phyloP scores from a whole-genome alignment of 2,113 vertebrate species.

The Microcebus murinus region DNA sequence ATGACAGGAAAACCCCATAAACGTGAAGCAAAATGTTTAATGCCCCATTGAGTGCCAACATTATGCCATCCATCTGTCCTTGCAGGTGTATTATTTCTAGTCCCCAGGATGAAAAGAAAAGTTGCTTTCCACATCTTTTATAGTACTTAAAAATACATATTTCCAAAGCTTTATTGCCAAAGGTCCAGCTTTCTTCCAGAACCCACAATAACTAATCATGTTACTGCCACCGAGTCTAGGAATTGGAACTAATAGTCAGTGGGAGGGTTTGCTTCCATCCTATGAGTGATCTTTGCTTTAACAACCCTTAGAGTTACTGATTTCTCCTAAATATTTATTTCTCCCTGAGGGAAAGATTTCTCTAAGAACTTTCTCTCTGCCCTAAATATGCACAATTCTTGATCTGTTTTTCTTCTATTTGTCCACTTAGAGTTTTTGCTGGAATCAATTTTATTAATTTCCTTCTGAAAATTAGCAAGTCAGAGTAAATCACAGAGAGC shows the following conservation, averaged over 20 bases:
- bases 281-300: conserved; percentile 77
- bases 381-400: conserved; percentile 70
- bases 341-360: conserved; percentile 76
- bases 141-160: conserved; percentile 84
- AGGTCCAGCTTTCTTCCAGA: conserved; percentile 80
- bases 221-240: conserved; percentile 72
- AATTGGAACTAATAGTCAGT: conserved; percentile 74
- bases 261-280: conserved; percentile 71
- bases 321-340: conserved; percentile 81
- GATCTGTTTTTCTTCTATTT: conserved; percentile 73
- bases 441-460: conserved; percentile 71
- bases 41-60: conserved; percentile 83
- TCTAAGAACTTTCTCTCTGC: conserved; percentile 74
- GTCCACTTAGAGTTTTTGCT: conserved; percentile 75
- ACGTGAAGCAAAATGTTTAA: conserved; percentile 81
- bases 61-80: conserved; percentile 85
- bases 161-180: conserved; percentile 81
- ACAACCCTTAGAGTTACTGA: conserved; percentile 74
- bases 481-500: conserved; percentile 66
- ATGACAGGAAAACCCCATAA: conserved; percentile 83
- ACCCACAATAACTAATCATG: conserved; percentile 84
- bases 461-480: conserved; percentile 72
- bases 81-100: conserved; percentile 89
- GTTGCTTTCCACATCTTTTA: conserved; percentile 82
- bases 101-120: conserved; percentile 82